phyloP scores from a whole-genome alignment of 2,888 invertebrate species.

The Monochamus alternatus region DNA sequence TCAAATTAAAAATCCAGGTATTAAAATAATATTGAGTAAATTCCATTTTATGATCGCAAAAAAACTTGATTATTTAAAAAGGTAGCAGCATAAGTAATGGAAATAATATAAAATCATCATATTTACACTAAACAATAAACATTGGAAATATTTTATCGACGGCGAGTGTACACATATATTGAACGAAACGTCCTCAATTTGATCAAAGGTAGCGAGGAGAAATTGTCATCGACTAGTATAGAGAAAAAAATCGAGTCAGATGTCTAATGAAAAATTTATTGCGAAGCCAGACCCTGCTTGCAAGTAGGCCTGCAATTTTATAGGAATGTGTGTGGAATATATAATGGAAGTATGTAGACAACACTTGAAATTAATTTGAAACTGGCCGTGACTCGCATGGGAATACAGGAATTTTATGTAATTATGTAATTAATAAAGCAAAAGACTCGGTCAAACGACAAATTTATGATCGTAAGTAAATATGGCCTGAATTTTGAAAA shows the following conservation, averaged over 20 bases:
- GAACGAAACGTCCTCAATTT: too few species aligned
- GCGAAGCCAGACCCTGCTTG: not conserved
- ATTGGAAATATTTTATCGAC: too few species aligned
- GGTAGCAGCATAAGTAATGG: too few species aligned
- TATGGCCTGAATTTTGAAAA: not conserved
- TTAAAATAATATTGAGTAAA: too few species aligned
- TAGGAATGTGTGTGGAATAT: not conserved
- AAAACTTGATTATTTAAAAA: too few species aligned
- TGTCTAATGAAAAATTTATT: conserved; percentile 5
- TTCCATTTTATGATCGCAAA: too few species aligned
- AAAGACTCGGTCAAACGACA: not conserved
- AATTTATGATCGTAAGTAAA: not conserved
- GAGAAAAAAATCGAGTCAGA: not conserved
- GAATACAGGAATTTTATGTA: not conserved
- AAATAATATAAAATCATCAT: too few species aligned
- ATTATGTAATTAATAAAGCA: not conserved
- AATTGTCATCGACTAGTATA: not conserved
- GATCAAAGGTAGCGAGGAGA: too few species aligned
- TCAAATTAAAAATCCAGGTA: too few species aligned
- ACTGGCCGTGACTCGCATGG: not conserved
- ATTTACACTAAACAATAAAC: too few species aligned
- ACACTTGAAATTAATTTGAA: conserved; percentile 5
- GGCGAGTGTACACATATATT: too few species aligned
- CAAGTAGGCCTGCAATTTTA: conserved; percentile 23
- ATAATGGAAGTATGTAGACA: conserved; percentile 10